Base-by-base conservation (phyloP, 92 coral and sea anemone species). In the Zoanthus sansibaricus region DNA sequence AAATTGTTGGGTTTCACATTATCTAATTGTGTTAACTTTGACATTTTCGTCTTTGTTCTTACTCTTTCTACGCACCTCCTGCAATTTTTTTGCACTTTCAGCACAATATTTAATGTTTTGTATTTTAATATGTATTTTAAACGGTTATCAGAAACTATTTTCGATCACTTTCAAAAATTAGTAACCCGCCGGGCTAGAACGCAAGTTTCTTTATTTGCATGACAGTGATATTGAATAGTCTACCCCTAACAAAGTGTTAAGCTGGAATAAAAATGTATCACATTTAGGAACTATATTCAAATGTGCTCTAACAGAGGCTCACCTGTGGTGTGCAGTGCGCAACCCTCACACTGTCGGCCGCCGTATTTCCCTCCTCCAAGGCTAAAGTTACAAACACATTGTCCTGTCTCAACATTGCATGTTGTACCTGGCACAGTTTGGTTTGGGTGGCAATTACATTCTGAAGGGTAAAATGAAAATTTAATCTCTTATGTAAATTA, bases 241-340 rank as follows among this genome's bases (percentile, higher is more conserved):
- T 25, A 42, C 14, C 1, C 14, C 11, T 69, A 21, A 69, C 30
- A 12, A 30, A 32, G 45, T 31, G 45, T 5, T 9, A 9, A 33
- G 15, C 47, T 30, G 74, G n/a, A 14, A 18, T 17, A 31, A 62
- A 62, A 20, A 20, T 16, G 68, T 2, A 17, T 62, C 9, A 21
- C 3, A 9, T 31, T 7, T 5, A 62, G 9, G 30, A 7, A 9
- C 25, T 6, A 20, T 16, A 58, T 1, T 20, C 32, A 6, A n/a
- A 62, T 17, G 69, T 62, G 55, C 55, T 13, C 59, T 68, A 76
- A 30, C 82, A 14, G 18, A 12, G 45, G 64, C 98, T 90, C 69
- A 97, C 99, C 97, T 30, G 94, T 94, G 55, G 98, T 93, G 30
- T 91, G 94, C 71, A 61, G 71, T 9, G 90, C 95, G 58, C 99